phyloP scores from a whole-genome alignment of 1,140 invertebrate species.

The Papilio xuthus region DNA sequence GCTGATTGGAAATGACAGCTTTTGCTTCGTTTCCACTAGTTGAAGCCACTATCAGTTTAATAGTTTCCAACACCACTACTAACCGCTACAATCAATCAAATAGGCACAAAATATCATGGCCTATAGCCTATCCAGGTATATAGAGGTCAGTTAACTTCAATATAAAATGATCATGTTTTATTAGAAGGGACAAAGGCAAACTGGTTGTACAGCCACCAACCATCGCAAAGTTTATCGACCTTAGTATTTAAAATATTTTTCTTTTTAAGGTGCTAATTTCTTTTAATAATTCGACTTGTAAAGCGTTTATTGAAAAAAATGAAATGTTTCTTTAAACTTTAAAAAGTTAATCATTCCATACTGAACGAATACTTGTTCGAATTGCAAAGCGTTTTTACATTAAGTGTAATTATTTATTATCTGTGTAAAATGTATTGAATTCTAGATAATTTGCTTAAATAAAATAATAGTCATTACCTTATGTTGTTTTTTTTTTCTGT shows the following conservation, averaged over 20 bases:
- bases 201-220: not conserved
- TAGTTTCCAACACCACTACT: too few species aligned
- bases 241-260: not conserved
- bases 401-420: conserved; percentile 34
- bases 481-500: conserved; percentile 12
- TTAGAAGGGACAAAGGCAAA: not conserved
- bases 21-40: too few species aligned
- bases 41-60: too few species aligned
- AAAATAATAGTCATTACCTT: conserved; percentile 29
- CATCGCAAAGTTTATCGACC: not conserved
- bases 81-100: too few species aligned
- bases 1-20: too few species aligned
- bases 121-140: too few species aligned
- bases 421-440: conserved; percentile 26
- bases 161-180: conserved; percentile 1
- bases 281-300: conserved; percentile 20
- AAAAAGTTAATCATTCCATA: conserved; percentile 29
- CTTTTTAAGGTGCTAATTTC: conserved; percentile 25
- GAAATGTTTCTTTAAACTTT: not conserved
- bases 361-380: conserved; percentile 10
- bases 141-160: not conserved
- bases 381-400: conserved; percentile 23
- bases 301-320: not conserved
- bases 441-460: conserved; percentile 39
- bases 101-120: too few species aligned